Evolutionary conservation across 1,140 invertebrate species (phyloP), one percentile per base, ranked within the genome.

Genomic region (Andricus grossulariae): DNA sequence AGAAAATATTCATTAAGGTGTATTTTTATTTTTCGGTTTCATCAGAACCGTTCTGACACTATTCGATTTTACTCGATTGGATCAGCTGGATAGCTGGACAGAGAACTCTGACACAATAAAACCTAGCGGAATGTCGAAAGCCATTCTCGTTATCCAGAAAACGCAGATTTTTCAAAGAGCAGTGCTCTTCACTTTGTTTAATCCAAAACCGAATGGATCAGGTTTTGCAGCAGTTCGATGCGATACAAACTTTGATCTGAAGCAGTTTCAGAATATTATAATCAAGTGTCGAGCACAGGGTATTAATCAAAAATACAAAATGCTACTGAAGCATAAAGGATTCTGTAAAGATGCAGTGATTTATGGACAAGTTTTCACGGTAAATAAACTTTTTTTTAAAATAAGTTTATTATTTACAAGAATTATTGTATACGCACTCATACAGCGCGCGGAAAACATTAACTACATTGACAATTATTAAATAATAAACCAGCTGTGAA

Each of bases 311-410:
- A 86, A 85, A 72, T 95, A 93, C 80, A 95, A 95, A 91, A 91
- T 95, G 77, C 90, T 94, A 39, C 84, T 95, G 13, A 90, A 93
- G 79, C 94, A 95, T 82, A 93, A 93, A 84, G 92, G 90, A 50
- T 82, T 93, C n/a, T 92, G 93, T 71, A 91, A 93, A 77, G 93
- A 94, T 80, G 92, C 93, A 2, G 89, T 92, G 71, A 92, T 93
- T 5, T 94, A 94, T 86, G 94, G 94, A 87, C 93, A 94, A 88
- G 92, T 92, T 83, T 95, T 94, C 83, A 88, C 92, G 91, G 94
- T 94, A 88, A 83, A 75, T 82, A 3, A 75, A 72, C 25, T 71
- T 71, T 39, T 66, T 66, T n/a, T 4, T 32, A 3, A 32, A 32
- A 5, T 32, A 32, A 5, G 2, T 32, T 32, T 5, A 32, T 32